These are phyloP conservation scores for Hemibagrus guttatus DNA, from an alignment of 2,797 vertebrate species.

Conservation along the genomic window DNA sequence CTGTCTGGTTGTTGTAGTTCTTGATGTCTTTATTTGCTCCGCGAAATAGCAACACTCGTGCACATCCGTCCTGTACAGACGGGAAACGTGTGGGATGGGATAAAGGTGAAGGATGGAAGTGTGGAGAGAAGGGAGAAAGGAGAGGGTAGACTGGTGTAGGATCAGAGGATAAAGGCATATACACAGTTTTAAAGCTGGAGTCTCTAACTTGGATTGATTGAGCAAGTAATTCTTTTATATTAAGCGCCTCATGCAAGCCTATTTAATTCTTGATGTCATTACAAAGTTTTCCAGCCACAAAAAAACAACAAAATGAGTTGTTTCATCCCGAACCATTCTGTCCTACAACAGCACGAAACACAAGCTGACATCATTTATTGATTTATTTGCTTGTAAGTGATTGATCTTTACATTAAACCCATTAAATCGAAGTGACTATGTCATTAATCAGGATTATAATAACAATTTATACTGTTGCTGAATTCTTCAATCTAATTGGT, in stretches of 20 bases:
- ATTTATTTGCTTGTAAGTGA: neutral
- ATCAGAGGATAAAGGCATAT: constrained; percentile 28
- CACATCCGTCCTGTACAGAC: constrained; percentile 88
- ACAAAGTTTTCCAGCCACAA: neutral
- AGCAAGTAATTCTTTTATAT: neutral
- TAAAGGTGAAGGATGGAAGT: constrained; percentile 12
- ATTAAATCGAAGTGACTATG: neutral
- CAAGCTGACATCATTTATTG: neutral
- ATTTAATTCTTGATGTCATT: neutral
- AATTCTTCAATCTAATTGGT: neutral
- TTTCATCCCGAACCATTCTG: neutral
- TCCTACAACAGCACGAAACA: neutral
- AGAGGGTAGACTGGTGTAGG: constrained; percentile 38
- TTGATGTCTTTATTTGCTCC: constrained; percentile 95
- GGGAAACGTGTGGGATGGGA: constrained; percentile 12
- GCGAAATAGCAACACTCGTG: constrained; percentile 92
- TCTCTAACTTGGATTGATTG: neutral
- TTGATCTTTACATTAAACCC: neutral
- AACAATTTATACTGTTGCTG: neutral
- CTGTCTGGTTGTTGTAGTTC: constrained; percentile 98
- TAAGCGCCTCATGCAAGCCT: no score
- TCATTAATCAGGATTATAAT: neutral
- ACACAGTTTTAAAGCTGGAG: constrained; percentile 1
- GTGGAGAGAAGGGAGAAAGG: constrained; percentile 29
- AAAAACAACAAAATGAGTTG: neutral